These are phyloP conservation scores for Tonatia bakeri DNA, from an alignment of 2,113 vertebrate genomes.

Conservation along the genomic window DNA sequence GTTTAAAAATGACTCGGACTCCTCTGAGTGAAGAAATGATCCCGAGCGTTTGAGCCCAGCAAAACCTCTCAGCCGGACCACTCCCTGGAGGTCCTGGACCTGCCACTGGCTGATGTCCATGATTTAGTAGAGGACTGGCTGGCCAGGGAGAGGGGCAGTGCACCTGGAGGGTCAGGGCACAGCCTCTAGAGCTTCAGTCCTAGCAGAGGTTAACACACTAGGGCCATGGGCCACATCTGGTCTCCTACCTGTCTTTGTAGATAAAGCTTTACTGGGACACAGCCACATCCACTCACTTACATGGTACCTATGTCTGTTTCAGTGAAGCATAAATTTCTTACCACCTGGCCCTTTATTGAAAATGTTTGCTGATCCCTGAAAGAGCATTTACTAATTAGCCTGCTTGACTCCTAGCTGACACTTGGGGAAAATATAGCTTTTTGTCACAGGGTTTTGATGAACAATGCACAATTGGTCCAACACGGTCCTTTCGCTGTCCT, in stretches of 20 bases:
- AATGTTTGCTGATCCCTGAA: neutral
- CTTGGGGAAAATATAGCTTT: neutral
- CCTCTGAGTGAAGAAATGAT: neutral
- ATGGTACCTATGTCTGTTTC: neutral
- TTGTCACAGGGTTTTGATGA: neutral
- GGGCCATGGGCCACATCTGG: neutral
- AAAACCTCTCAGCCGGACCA: neutral
- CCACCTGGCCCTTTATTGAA: neutral
- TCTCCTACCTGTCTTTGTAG: neutral
- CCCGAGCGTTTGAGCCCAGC: neutral
- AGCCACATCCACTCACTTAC: neutral
- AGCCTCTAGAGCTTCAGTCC: neutral
- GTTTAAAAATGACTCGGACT: neutral
- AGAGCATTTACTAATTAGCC: neutral
- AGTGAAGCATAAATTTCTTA: neutral
- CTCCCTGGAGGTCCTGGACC: neutral
- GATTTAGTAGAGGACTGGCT: neutral
- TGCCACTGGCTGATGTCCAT: neutral
- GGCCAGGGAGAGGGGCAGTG: neutral
- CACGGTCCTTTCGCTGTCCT: neutral
- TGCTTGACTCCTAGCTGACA: neutral
- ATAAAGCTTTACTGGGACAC: neutral
- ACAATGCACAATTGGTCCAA: neutral
- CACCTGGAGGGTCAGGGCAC: no score
- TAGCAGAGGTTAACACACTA: neutral